phyloP scores from a whole-genome alignment of 2,888 invertebrate species.

The Hirtodrosophila trivittata region DNA sequence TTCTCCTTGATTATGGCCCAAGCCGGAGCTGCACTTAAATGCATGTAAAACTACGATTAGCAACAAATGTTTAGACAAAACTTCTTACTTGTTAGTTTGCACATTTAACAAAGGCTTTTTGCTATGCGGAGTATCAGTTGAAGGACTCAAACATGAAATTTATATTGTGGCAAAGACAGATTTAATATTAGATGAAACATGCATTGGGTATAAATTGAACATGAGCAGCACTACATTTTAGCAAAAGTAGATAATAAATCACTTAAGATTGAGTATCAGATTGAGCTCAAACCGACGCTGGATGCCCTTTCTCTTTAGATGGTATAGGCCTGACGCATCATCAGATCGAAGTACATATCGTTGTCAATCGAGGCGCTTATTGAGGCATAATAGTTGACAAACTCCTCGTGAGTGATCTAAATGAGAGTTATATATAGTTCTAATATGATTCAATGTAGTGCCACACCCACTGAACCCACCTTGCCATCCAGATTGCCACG shows the following conservation, averaged over 20 bases:
- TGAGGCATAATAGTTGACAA: slow-evolving; percentile 96
- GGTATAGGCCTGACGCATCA: slow-evolving; percentile 97
- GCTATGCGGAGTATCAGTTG: slow-evolving; percentile 18
- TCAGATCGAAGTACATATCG: slow-evolving; percentile 96
- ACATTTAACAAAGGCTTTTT: slow-evolving; percentile 57
- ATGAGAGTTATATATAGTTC: too few species aligned
- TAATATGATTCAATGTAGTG: too few species aligned
- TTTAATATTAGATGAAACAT: slow-evolving; percentile 48
- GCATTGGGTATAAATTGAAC: slow-evolving; percentile 45
- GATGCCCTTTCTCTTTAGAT: slow-evolving; percentile 85
- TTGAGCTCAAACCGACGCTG: background rate
- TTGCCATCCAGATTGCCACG: slow-evolving; percentile 88
- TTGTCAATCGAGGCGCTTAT: slow-evolving; percentile 97
- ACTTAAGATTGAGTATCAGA: slow-evolving; percentile 16
- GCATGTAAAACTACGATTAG: slow-evolving; percentile 49
- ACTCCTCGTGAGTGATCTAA: slow-evolving; percentile 96
- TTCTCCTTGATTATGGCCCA: slow-evolving; percentile 56
- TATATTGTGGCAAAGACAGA: slow-evolving; percentile 16
- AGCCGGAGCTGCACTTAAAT: slow-evolving; percentile 20
- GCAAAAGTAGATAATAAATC: slow-evolving; percentile 31
- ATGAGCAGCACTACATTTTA: slow-evolving; percentile 49
- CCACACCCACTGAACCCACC: slow-evolving; percentile 85
- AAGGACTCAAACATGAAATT: slow-evolving; percentile 15
- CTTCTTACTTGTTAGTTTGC: slow-evolving; percentile 69
- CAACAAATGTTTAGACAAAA: slow-evolving; percentile 77